phyloP scores from a whole-genome alignment of 2,113 vertebrate species.

The Mastomys natalensis region DNA sequence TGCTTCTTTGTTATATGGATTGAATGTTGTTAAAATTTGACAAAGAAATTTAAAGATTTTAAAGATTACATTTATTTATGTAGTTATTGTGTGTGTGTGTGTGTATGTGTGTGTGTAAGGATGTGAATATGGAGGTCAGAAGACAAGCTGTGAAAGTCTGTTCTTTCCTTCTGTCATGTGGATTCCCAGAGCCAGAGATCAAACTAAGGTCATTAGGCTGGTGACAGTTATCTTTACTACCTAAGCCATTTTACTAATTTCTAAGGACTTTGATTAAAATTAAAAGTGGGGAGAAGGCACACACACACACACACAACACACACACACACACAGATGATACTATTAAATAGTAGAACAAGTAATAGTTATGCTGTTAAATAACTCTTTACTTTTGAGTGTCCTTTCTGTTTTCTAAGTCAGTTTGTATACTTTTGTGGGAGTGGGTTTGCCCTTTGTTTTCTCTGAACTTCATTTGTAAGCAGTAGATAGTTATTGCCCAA shows the following conservation, averaged over 20 bases:
- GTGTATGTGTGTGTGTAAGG: not conserved
- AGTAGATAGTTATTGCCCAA: slow-evolving; percentile 16
- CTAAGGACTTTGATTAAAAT: not conserved
- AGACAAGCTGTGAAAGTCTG: not conserved
- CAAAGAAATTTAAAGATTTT: not conserved
- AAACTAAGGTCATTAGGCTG: not conserved
- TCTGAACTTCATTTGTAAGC: not conserved
- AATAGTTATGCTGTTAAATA: not conserved
- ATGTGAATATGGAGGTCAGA: not conserved
- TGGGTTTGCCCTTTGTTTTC: slow-evolving; percentile 38
- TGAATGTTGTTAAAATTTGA: not conserved
- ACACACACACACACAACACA: too few relatives aligned
- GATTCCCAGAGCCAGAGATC: not conserved
- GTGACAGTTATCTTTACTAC: not conserved
- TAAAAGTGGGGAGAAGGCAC: too few relatives aligned
- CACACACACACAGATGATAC: not conserved
- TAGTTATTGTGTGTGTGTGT: not conserved
- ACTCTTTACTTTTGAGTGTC: not conserved
- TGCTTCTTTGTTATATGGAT: not conserved
- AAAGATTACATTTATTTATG: not conserved
- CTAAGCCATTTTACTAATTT: not conserved
- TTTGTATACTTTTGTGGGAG: not conserved
- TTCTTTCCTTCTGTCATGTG: not conserved
- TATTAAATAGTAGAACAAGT: slow-evolving; percentile 8
- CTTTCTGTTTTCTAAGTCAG: not conserved